Percentiles rank a stretch among this genome's conserved stretches.
phyloP scores from a whole-genome alignment of 2,888 invertebrate genomes.

The Synanthedon tipuliformis region DNA sequence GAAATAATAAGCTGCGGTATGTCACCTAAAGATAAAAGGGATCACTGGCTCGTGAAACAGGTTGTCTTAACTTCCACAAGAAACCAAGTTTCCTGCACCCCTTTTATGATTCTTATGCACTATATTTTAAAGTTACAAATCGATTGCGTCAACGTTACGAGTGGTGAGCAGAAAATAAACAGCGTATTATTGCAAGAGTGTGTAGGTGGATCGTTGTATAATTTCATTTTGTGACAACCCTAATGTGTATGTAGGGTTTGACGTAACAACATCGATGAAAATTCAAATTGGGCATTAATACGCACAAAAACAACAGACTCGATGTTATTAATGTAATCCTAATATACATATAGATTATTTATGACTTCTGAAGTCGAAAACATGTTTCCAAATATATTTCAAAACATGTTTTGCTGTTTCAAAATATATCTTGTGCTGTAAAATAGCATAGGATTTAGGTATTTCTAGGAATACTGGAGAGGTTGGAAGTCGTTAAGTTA shows the following conservation, averaged over 20 bases:
- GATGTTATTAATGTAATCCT: too few species aligned
- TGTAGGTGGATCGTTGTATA: slow-evolving; percentile 57
- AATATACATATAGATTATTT: too few species aligned
- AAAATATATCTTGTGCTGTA: too few species aligned
- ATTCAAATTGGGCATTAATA: background rate
- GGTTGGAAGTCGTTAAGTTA: too few species aligned
- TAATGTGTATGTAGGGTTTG: slow-evolving; percentile 41
- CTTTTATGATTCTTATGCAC: slow-evolving; percentile 4
- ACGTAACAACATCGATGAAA: slow-evolving; percentile 13
- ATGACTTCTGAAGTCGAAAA: too few species aligned
- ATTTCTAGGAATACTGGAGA: too few species aligned
- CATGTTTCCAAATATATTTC: too few species aligned
- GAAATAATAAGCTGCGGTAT: slow-evolving; percentile 58
- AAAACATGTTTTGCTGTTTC: too few species aligned
- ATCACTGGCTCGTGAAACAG: slow-evolving; percentile 54
- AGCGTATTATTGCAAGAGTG: slow-evolving; percentile 53
- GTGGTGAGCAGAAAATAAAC: slow-evolving; percentile 33
- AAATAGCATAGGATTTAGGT: too few species aligned
- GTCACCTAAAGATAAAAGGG: slow-evolving; percentile 65
- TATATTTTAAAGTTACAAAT: slow-evolving; percentile 12
- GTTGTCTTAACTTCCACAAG: slow-evolving; percentile 33
- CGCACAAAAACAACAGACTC: too few species aligned
- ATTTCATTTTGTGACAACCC: slow-evolving; percentile 59
- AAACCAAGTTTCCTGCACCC: slow-evolving; percentile 2
- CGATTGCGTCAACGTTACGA: slow-evolving; percentile 10